These are phyloP conservation scores for Rhinoraja longicauda DNA, from an alignment of 2,797 vertebrate genomes.

Conservation along the genomic window DNA sequence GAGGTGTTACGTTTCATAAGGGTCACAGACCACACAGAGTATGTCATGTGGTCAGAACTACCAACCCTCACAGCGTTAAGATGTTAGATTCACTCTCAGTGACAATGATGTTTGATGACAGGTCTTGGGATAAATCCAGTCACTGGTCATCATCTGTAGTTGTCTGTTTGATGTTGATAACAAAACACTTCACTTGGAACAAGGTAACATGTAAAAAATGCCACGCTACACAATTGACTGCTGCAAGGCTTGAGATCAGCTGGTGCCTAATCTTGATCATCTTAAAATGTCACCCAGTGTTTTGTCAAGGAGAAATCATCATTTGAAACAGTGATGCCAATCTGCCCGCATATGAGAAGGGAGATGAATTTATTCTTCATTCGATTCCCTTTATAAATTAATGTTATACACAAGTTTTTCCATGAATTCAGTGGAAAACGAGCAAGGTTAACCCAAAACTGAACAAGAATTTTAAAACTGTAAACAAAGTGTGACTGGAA, in stretches of 20 bases:
- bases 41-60: constrained; percentile 16
- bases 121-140: constrained; percentile 32
- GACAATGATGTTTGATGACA: constrained; percentile 34
- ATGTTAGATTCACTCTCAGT: constrained; percentile 1
- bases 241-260: constrained; percentile 26
- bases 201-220: constrained; percentile 34
- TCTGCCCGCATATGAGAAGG: neutral
- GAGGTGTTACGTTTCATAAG: neutral
- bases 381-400: neutral
- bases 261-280: constrained; percentile 34
- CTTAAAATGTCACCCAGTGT: constrained; percentile 36
- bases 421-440: neutral
- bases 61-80: constrained; percentile 16
- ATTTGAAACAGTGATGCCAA: neutral
- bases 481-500: neutral
- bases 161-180: constrained; percentile 30
- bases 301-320: constrained; percentile 25
- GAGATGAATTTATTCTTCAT: neutral
- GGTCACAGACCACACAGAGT: neutral
- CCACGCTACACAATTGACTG: neutral
- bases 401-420: neutral
- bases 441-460: neutral
- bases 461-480: neutral
- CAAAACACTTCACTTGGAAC: constrained; percentile 22
- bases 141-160: constrained; percentile 34